These are phyloP conservation scores for Protaetia brevitarsis DNA, from an alignment of 1,140 invertebrate species.

Conservation along the genomic window DNA sequence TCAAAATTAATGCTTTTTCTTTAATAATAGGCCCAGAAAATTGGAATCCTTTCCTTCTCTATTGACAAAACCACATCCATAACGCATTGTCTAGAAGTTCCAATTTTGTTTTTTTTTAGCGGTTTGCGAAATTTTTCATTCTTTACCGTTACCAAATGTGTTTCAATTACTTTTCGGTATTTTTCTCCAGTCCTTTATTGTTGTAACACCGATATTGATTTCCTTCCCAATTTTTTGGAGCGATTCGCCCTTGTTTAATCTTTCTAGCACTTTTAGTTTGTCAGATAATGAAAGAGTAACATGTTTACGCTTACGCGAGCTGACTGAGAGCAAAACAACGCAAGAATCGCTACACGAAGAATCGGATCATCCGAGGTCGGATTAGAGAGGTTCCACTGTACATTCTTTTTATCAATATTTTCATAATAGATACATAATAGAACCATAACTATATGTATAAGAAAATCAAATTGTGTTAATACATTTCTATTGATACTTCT, in stretches of 20 bases:
- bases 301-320: not conserved
- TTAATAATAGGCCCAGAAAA: conserved; percentile 32
- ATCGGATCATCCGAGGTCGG: not conserved
- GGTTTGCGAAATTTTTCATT: conserved; percentile 15
- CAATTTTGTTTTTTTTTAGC: conserved; percentile 9
- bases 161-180: conserved; percentile 12
- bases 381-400: not conserved
- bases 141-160: not conserved
- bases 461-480: too few species aligned
- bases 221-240: not conserved
- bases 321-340: not conserved
- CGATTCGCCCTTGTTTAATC: conserved; percentile 7
- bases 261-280: not conserved
- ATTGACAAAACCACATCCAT: conserved; percentile 32
- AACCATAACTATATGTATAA: too few species aligned
- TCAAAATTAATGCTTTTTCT: conserved; percentile 31
- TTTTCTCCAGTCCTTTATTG: not conserved
- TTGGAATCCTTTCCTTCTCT: conserved; percentile 27
- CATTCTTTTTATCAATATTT: too few species aligned
- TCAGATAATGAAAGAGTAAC: not conserved
- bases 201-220: not conserved
- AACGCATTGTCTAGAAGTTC: conserved; percentile 18
- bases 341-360: not conserved
- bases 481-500: too few species aligned
- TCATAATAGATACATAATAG: too few species aligned